phyloP scores from a whole-genome alignment of 2,888 invertebrate species.

The Andricus curvator region DNA sequence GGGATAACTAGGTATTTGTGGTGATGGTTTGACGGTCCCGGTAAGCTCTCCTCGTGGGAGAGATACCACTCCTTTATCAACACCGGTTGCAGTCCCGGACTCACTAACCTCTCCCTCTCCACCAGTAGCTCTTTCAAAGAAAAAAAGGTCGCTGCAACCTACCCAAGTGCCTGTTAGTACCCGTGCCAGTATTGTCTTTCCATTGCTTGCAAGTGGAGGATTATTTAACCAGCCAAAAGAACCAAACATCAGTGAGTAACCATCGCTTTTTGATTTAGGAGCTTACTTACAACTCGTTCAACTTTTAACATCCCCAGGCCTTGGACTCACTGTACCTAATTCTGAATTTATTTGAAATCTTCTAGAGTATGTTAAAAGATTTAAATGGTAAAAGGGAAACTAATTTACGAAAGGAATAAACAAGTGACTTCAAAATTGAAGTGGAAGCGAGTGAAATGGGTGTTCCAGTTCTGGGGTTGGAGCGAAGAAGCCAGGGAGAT shows the following conservation, averaged over 20 bases:
- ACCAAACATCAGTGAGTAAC: conserved; percentile 74
- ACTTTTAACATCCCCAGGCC: neutral
- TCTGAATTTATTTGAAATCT: too few species aligned
- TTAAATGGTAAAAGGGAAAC: too few species aligned
- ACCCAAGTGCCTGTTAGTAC: conserved; percentile 84
- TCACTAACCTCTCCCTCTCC: conserved; percentile 74
- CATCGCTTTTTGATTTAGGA: neutral
- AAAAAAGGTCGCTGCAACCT: conserved; percentile 73
- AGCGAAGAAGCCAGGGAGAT: too few species aligned
- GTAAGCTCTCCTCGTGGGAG: conserved; percentile 74
- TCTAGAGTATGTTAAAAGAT: too few species aligned
- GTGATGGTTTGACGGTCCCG: conserved; percentile 75
- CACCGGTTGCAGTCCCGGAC: conserved; percentile 74
- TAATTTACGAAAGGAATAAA: too few species aligned
- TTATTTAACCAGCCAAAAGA: conserved; percentile 80
- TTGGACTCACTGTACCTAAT: too few species aligned
- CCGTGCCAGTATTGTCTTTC: conserved; percentile 88
- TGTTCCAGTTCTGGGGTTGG: too few species aligned
- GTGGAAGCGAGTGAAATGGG: too few species aligned
- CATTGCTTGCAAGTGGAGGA: conserved; percentile 81
- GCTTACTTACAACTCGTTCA: neutral
- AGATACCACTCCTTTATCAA: conserved; percentile 71
- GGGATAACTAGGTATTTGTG: conserved; percentile 72
- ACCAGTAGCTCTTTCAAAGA: conserved; percentile 70
- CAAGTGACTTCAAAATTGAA: too few species aligned